phyloP scores from a whole-genome alignment of 2,888 invertebrate genomes.

The Lamellibrachia satsuma region DNA sequence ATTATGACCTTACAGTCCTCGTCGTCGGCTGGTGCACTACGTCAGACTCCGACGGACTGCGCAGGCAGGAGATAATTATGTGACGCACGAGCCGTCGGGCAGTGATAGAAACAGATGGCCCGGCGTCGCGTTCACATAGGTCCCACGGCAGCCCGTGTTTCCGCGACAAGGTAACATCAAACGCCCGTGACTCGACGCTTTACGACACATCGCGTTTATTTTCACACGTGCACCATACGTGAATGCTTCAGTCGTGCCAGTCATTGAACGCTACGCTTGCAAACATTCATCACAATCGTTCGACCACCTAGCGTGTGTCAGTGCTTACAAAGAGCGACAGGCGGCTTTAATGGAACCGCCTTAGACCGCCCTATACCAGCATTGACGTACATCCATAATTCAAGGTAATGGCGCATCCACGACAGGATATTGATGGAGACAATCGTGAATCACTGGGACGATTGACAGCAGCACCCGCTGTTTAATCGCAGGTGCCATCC shows the following conservation, averaged over 20 bases:
- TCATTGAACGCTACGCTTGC: not conserved
- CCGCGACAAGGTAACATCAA: not conserved
- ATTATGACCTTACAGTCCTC: not conserved
- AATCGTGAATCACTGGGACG: not conserved
- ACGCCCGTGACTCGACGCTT: not conserved
- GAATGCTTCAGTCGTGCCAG: not conserved
- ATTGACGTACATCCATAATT: not conserved
- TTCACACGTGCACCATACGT: not conserved
- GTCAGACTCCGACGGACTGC: not conserved
- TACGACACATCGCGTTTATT: not conserved
- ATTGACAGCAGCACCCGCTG: not conserved
- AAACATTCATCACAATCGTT: not conserved
- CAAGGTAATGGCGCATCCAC: conserved; percentile 3
- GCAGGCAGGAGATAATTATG: not conserved
- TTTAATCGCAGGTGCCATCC: not conserved
- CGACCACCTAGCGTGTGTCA: not conserved
- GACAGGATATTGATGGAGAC: not conserved
- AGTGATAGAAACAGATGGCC: not conserved
- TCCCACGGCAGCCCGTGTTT: not conserved
- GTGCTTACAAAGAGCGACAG: not conserved
- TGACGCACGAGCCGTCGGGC: not conserved
- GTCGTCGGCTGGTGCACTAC: not conserved
- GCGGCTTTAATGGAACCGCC: not conserved
- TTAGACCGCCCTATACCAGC: not conserved
- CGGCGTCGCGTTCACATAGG: not conserved